These are phyloP conservation scores for Hydroisotoma schaefferi DNA, from an alignment of 2,888 invertebrate species.

Conservation along the genomic window DNA sequence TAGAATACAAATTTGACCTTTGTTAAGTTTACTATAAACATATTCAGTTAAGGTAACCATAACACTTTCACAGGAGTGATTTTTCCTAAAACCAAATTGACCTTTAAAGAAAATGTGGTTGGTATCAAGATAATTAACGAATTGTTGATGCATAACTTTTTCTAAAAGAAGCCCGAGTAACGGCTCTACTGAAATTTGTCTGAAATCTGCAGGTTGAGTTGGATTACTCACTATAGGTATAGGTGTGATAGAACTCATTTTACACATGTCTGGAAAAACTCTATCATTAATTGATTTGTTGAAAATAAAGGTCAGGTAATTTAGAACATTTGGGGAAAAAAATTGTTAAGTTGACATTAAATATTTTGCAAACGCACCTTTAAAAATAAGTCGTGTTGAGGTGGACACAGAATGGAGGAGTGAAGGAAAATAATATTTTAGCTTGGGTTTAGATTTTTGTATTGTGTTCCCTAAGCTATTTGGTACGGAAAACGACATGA, in stretches of 20 bases:
- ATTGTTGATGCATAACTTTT: slow-evolving; percentile 14
- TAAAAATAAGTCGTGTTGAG: too few species aligned
- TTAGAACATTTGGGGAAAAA: too few species aligned
- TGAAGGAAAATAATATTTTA: too few species aligned
- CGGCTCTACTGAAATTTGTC: slow-evolving; percentile 24
- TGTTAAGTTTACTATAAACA: slow-evolving; percentile 18
- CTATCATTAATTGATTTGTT: slow-evolving; percentile 8
- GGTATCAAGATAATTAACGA: slow-evolving; percentile 8
- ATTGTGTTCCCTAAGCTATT: too few species aligned
- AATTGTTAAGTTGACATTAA: too few species aligned
- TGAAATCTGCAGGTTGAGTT: slow-evolving; percentile 9
- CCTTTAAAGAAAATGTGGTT: slow-evolving; percentile 18
- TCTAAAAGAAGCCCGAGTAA: slow-evolving; percentile 20
- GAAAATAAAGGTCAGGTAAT: too few species aligned
- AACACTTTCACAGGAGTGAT: slow-evolving; percentile 15
- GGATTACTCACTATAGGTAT: slow-evolving; percentile 16
- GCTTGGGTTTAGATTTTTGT: too few species aligned
- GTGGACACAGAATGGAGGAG: too few species aligned
- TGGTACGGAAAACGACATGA: too few species aligned
- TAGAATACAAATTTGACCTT: slow-evolving; percentile 21
- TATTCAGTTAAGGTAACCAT: slow-evolving; percentile 20
- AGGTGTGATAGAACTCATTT: slow-evolving; percentile 10
- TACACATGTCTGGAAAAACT: slow-evolving; percentile 8
- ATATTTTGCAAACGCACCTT: too few species aligned
- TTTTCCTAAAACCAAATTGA: slow-evolving; percentile 25